Percentiles rank a stretch among this genome's conserved stretches.
These are phyloP conservation scores for Tichodroma muraria DNA, from an alignment of 2,113 vertebrate genomes.

Conservation along the genomic window DNA sequence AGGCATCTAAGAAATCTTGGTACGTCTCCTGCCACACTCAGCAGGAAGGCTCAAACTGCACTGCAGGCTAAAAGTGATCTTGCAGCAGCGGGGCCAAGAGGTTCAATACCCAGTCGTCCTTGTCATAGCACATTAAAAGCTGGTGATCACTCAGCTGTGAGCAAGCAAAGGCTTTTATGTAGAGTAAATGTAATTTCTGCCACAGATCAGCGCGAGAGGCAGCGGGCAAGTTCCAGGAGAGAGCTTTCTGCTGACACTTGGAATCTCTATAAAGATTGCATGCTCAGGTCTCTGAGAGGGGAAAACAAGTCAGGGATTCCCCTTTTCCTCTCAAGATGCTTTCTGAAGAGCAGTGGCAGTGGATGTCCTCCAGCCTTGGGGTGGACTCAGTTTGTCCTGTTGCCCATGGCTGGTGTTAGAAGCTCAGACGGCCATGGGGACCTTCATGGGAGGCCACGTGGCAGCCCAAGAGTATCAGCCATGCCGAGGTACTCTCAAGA, in stretches of 20 bases:
- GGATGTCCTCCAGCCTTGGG: not conserved
- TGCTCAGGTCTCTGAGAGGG: not conserved
- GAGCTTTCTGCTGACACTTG: not conserved
- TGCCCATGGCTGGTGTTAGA: not conserved
- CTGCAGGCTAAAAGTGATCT: conserved; percentile 41
- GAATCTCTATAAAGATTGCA: not conserved
- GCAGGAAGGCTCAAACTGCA: conserved; percentile 29
- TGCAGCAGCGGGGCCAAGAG: conserved; percentile 3
- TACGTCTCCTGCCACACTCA: conserved; percentile 35
- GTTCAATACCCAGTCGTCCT: conserved; percentile 34
- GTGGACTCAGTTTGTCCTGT: not conserved
- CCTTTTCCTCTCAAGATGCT: not conserved
- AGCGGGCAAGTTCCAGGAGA: not conserved
- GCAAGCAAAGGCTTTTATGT: not conserved
- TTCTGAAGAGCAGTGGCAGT: not conserved
- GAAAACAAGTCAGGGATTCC: not conserved
- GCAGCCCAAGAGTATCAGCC: not conserved
- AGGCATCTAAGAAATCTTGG: conserved; percentile 48
- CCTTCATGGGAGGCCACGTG: not conserved
- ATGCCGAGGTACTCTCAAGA: not conserved
- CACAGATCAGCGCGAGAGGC: not conserved
- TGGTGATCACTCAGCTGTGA: conserved; percentile 27
- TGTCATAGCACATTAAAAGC: conserved; percentile 35
- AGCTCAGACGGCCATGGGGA: rapidly evolving
- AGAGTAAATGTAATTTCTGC: not conserved